Percentiles rank a stretch among this genome's conserved stretches.
These are phyloP conservation scores for Pseudomyrmex flavicornis DNA, from an alignment of 1,140 invertebrate species.

Conservation along the genomic window DNA sequence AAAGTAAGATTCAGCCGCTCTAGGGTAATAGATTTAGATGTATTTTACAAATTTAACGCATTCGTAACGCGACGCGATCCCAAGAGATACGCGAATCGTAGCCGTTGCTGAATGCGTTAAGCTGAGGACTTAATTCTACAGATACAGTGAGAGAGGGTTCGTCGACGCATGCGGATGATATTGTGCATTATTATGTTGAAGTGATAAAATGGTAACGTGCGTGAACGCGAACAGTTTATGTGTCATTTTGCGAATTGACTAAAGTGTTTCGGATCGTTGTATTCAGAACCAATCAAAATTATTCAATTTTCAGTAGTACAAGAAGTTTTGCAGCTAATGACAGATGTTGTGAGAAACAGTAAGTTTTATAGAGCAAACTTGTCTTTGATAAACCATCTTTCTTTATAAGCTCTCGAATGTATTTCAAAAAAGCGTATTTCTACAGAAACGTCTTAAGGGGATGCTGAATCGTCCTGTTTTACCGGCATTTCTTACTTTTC, in stretches of 20 bases:
- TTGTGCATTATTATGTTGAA: constrained; percentile 51
- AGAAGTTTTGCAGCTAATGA: constrained; percentile 24
- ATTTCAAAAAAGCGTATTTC: neutral
- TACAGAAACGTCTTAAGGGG: neutral
- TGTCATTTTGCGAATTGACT: constrained; percentile 13
- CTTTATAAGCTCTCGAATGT: neutral
- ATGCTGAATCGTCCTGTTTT: no score
- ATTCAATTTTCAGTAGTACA: constrained; percentile 1
- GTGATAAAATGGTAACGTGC: constrained; percentile 51
- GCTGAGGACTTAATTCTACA: constrained; percentile 65
- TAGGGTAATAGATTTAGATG: constrained; percentile 36
- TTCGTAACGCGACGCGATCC: neutral
- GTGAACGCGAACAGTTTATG: constrained; percentile 16
- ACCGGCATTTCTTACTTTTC: no score
- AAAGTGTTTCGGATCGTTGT: constrained; percentile 23
- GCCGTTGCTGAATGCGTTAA: neutral
- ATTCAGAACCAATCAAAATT: neutral
- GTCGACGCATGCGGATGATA: constrained; percentile 53
- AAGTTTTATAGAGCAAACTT: constrained; percentile 11
- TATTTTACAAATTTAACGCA: constrained; percentile 72
- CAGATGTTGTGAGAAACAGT: constrained; percentile 31
- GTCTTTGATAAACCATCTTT: constrained; percentile 36
- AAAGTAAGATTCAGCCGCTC: constrained; percentile 64
- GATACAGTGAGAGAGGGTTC: constrained; percentile 48
- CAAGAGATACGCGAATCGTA: neutral